A percentile compares a stretch with the other conserved stretches of the same genome.
These are phyloP conservation scores for Galerucella pusilla DNA, from an alignment of 2,888 invertebrate genomes.

Conservation along the genomic window DNA sequence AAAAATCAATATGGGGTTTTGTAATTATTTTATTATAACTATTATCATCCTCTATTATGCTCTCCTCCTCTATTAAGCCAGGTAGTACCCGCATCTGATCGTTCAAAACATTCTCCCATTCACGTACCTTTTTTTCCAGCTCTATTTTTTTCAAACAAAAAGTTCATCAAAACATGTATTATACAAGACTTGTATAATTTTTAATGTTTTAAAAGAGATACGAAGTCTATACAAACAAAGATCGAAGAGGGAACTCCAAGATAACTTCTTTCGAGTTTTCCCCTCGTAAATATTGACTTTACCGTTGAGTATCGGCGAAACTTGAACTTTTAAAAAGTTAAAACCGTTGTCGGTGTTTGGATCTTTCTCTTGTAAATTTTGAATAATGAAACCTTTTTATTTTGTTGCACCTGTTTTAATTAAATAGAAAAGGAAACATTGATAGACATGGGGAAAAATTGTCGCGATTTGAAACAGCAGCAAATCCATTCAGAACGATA, in stretches of 20 bases:
- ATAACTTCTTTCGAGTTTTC: conserved; percentile 20
- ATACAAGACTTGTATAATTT: neutral
- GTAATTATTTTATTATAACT: no score
- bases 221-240: conserved; percentile 13
- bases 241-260: neutral
- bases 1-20: no score
- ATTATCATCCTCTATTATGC: no score
- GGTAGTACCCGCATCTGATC: neutral
- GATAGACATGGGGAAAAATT: neutral
- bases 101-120: neutral
- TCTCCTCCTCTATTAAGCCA: no score
- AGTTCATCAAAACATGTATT: neutral
- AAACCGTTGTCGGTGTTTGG: conserved; percentile 7
- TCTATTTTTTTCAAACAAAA: no score
- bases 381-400: neutral
- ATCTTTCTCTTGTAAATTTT: neutral
- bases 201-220: neutral
- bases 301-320: neutral
- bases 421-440: neutral
- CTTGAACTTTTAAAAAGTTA: conserved; percentile 8
- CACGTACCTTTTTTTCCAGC: neutral
- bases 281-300: conserved; percentile 16
- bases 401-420: neutral
- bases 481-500: no score
- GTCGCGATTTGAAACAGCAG: no score